Evolutionary conservation across 2,113 vertebrate genomes (phyloP), one percentile per base, ranked within the genome.

Genomic region (Catharus bicknelli): DNA sequence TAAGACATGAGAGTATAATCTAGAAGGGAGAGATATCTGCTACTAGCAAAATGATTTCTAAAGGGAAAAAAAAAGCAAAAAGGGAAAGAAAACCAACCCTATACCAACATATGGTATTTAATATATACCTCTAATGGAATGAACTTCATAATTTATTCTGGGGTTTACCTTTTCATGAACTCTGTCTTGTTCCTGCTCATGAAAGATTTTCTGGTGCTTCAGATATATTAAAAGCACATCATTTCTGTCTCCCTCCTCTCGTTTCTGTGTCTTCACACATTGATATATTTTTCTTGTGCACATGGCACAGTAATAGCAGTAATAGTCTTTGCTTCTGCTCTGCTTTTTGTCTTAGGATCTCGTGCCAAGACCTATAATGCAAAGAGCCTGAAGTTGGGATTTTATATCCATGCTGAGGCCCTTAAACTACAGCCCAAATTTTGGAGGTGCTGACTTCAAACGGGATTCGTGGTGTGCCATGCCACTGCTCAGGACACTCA

Each of bases 161-260:
- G 68, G 87, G 43, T 95, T 96, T 96, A 96, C 96, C 95, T 96
- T 96, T 96, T 88, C 94, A 77, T 96, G 95, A 96, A 96, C 96
- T 91, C 95, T 96, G 82, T 95, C 97, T 96, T 93, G 87, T 90
- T 93, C 66, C 76, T 96, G 89, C 72, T 91, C 87, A 85, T 75
- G 85, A 95, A 90, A 95, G 92, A 67, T 86, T 87, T 96, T 96
- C 95, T 94, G 53, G 70, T 96, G 70, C 87, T 97, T 97, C 53
- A 19, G 93, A 92, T 96, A 94, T 96, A 97, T 95, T 95, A 93
- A 96, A 95, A 95, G 87, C 95, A 91, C 87, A 96, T 91, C 87
- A 95, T 90, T 73, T 83, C 78, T 92, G 72, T 93, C 95, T 94
- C 84, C 14, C 91, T 87, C 72, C 79, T 95, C 79, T 91, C 20